These are phyloP conservation scores for Drosophila funebris DNA, from an alignment of 1,140 invertebrate genomes.

Conservation along the genomic window DNA sequence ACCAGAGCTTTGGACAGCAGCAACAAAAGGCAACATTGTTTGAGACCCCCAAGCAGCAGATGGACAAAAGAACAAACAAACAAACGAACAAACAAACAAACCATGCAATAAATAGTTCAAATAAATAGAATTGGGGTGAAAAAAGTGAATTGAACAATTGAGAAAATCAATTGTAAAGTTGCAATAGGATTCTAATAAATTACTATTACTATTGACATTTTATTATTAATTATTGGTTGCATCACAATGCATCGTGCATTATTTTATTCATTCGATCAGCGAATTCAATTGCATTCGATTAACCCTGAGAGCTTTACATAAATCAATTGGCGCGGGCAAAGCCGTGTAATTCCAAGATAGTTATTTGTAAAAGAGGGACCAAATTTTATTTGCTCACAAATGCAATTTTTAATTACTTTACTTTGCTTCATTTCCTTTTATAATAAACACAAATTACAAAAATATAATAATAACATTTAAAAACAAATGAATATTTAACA, in stretches of 20 bases:
- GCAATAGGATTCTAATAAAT: background rate
- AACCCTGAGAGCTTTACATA: background rate
- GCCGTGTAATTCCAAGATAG: conserved; percentile 6
- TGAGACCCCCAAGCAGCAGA: conserved; percentile 16
- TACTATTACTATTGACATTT: background rate
- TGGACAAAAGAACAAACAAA: conserved; percentile 22
- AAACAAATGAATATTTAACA: conserved; percentile 47
- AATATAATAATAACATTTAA: conserved; percentile 5
- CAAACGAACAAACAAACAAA: conserved; percentile 44
- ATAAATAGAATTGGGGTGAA: conserved; percentile 1
- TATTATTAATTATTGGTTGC: conserved; percentile 1
- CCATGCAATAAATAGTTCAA: conserved; percentile 28
- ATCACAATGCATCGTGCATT: too few species aligned
- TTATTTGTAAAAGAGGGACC: conserved; percentile 53
- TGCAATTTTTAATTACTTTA: conserved; percentile 2
- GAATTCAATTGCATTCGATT: background rate
- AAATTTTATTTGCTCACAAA: conserved; percentile 59
- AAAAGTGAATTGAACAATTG: conserved; percentile 1
- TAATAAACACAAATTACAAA: background rate
- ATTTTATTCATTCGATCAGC: too few species aligned
- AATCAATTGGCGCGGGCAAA: background rate
- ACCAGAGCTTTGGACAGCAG: conserved; percentile 27
- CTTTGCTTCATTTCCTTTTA: background rate
- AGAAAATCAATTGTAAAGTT: conserved; percentile 10
- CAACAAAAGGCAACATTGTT: conserved; percentile 61